Conservation (phyloP, 2,113 vertebrate genomes). For the Ciconia boyciana region DNA sequence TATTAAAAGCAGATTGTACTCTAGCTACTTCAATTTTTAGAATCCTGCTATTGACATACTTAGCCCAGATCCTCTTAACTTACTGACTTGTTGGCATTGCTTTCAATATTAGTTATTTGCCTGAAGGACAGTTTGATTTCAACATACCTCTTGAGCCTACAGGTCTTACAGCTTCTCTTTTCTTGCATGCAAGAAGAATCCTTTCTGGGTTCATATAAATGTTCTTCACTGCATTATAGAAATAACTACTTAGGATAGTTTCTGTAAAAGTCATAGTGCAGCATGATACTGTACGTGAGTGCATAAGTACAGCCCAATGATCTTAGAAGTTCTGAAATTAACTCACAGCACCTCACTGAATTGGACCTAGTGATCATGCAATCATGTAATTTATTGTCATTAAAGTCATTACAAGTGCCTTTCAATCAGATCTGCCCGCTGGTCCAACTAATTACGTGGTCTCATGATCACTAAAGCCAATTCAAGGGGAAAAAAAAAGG, state of each 20-base stretch:
- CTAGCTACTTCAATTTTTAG: neutral
- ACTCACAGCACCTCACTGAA: neutral
- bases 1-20: neutral
- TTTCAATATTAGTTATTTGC: neutral
- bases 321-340: neutral
- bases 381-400: neutral
- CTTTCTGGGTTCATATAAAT: neutral
- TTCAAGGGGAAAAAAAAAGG: neutral
- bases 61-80: neutral
- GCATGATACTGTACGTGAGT: too few relatives aligned
- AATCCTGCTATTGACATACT: neutral
- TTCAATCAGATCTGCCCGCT: neutral
- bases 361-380: neutral
- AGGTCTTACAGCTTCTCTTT: neutral
- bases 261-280: neutral
- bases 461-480: constrained; percentile 18
- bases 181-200: neutral
- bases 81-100: neutral
- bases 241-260: neutral
- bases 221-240: neutral
- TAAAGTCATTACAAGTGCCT: neutral
- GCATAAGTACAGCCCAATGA: neutral
- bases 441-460: neutral
- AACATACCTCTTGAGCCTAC: neutral
- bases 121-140: neutral